Conservation (phyloP, 2,797 vertebrate genomes). For the Streptopelia turtur region DNA sequence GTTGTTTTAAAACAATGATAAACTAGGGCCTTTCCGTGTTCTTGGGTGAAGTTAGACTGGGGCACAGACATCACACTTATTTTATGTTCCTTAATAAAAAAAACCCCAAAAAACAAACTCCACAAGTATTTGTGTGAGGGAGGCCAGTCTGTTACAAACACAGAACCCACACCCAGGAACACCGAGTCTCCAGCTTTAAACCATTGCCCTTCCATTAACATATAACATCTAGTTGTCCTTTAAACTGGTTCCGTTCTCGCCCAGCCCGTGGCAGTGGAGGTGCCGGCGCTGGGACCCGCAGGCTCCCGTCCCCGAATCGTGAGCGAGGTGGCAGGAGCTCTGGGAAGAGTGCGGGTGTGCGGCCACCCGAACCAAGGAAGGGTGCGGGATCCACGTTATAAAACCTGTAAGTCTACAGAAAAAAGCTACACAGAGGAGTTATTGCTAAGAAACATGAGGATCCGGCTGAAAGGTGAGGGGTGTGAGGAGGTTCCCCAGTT, state of each 20-base stretch:
- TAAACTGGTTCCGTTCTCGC: neutral
- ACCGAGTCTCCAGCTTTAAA: neutral
- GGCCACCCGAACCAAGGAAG: neutral
- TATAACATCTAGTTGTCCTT: neutral
- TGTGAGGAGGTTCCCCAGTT: neutral
- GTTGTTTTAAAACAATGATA: neutral
- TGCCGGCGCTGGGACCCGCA: neutral
- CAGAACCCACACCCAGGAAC: neutral
- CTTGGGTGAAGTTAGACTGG: neutral
- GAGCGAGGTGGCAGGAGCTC: neutral
- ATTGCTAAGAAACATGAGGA: neutral
- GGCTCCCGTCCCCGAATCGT: neutral
- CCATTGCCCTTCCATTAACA: neutral
- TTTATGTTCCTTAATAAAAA: neutral
- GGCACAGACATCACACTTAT: neutral
- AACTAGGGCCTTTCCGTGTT: neutral
- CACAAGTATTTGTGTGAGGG: neutral
- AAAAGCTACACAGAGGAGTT: neutral
- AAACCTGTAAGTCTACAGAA: neutral
- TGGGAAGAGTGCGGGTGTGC: accelerated
- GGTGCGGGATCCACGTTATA: neutral
- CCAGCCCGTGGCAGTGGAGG: neutral
- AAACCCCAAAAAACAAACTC: too few species aligned
- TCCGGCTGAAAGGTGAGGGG: neutral
- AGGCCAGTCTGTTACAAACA: neutral